phyloP scores from a whole-genome alignment of 2,113 vertebrate species.

The Periophthalmodon schlosseri region DNA sequence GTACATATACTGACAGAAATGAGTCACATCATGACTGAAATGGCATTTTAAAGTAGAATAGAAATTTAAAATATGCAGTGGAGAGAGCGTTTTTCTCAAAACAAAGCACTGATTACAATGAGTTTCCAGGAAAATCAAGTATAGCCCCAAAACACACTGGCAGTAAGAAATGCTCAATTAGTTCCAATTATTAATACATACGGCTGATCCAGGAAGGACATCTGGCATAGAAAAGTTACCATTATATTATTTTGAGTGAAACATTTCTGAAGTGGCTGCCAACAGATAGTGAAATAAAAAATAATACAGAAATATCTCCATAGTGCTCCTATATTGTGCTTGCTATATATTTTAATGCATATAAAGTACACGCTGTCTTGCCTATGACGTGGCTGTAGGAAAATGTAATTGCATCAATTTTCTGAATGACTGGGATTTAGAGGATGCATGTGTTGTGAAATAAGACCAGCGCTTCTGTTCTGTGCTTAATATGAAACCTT shows the following conservation, averaged over 20 bases:
- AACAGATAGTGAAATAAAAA: not conserved
- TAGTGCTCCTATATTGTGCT: not conserved
- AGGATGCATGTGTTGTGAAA: not conserved
- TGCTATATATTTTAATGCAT: not conserved
- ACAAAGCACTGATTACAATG: not conserved
- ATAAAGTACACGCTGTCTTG: not conserved
- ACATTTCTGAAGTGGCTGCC: not conserved
- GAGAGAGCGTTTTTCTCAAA: not conserved
- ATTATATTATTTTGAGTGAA: not conserved
- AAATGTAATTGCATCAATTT: slow-evolving; percentile 6
- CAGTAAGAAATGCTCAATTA: not conserved
- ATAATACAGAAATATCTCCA: not conserved
- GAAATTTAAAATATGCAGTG: not conserved
- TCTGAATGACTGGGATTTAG: not conserved
- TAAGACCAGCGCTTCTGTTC: not conserved
- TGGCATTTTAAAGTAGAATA: not conserved
- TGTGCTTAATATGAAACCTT: not conserved
- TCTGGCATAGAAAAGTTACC: not conserved
- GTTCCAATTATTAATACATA: not conserved
- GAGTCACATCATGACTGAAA: no score
- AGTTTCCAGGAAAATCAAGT: not conserved
- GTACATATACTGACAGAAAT: no score
- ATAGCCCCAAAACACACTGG: not conserved
- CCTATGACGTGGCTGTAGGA: not conserved
- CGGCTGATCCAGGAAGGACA: not conserved